Evolutionary conservation across 2,888 invertebrate species (phyloP).

Genomic region (Cheiracanthium punctorium): DNA sequence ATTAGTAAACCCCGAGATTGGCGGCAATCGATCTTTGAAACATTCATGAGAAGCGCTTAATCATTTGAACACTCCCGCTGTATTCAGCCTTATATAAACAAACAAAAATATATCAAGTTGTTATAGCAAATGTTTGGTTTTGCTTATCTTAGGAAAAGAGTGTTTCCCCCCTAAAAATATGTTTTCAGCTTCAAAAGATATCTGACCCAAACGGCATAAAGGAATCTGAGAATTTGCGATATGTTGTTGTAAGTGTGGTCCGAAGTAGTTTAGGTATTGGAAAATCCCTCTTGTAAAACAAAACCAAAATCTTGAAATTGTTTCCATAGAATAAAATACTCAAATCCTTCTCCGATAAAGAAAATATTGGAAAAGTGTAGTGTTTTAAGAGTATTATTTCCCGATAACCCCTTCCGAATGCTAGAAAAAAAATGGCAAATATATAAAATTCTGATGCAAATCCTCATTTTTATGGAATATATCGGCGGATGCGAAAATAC

Average conservation of each 20-base stretch:
- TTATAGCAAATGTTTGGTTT: too few species aligned
- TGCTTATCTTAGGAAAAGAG: too few species aligned
- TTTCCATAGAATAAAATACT: background rate
- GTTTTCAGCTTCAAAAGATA: background rate
- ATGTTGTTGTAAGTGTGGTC: background rate
- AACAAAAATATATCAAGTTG: too few species aligned
- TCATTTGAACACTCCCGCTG: too few species aligned
- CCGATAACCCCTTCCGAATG: background rate
- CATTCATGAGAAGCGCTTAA: too few species aligned
- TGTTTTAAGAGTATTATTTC: background rate
- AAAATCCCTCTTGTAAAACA: background rate
- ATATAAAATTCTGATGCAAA: background rate
- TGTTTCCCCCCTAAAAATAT: too few species aligned
- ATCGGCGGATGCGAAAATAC: background rate
- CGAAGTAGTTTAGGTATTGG: background rate
- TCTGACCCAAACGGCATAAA: background rate
- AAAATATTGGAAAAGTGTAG: background rate
- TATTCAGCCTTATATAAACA: too few species aligned
- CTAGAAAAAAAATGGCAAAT: background rate
- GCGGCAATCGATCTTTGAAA: too few species aligned
- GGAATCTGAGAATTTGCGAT: too few species aligned
- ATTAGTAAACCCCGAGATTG: too few species aligned
- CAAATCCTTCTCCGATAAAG: background rate
- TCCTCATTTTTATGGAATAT: background rate
- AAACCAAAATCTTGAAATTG: background rate